Percentiles rank a stretch among this genome's conserved stretches.
These are phyloP conservation scores for Nephila pilipes DNA, from an alignment of 1,140 invertebrate species.

Conservation along the genomic window DNA sequence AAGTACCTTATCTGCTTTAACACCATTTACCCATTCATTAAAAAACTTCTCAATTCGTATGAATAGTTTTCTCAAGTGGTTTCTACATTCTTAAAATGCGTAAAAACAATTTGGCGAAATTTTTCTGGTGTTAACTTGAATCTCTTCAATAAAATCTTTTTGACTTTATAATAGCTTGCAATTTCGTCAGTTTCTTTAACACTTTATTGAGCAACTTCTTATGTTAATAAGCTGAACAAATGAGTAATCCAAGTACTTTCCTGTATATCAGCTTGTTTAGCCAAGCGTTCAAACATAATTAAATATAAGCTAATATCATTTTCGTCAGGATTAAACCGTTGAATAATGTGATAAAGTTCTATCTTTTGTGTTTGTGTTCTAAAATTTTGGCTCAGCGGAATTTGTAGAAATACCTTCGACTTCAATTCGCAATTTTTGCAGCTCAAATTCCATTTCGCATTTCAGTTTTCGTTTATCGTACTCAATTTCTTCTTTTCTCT, in stretches of 20 bases:
- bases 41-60: not conserved
- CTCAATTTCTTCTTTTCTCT: not conserved
- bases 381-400: not conserved
- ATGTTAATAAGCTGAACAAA: not conserved
- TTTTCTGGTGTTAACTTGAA: not conserved
- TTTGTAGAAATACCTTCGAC: not conserved
- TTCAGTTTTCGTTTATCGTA: not conserved
- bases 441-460: not conserved
- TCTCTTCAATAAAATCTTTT: not conserved
- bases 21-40: not conserved
- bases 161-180: not conserved
- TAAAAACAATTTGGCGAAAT: not conserved
- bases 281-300: too few species aligned
- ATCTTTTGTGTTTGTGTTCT: not conserved
- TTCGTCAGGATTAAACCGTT: too few species aligned
- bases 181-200: not conserved
- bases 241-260: not conserved
- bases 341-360: too few species aligned
- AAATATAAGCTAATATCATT: too few species aligned
- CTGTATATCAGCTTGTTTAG: not conserved
- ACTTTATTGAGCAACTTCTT: not conserved
- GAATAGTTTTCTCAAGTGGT: not conserved
- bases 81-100: not conserved
- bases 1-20: not conserved
- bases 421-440: not conserved